These are phyloP conservation scores for Leptinotarsa undecemlineata DNA, from an alignment of 1,140 invertebrate genomes.

Conservation along the genomic window DNA sequence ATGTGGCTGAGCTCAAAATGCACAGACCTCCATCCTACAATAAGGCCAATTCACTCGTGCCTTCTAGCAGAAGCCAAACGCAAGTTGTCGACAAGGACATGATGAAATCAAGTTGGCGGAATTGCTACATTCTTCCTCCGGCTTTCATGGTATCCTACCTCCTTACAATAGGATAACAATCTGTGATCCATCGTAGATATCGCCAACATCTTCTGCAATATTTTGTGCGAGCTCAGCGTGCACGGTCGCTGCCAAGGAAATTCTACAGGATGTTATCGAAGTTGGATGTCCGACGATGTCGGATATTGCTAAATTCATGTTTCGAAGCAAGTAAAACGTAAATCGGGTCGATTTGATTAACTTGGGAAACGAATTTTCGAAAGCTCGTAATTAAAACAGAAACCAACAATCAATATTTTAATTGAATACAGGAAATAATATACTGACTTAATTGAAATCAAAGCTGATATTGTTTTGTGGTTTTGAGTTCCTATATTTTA, in stretches of 20 bases:
- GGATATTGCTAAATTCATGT: too few relatives aligned
- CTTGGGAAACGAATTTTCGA: too few relatives aligned
- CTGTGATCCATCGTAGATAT: slow-evolving; percentile 6
- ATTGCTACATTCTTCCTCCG: slow-evolving; percentile 19
- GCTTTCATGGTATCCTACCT: slow-evolving; percentile 8
- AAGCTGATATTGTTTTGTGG: too few relatives aligned
- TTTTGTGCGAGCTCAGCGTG: slow-evolving; percentile 8
- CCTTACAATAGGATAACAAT: slow-evolving; percentile 15
- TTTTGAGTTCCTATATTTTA: too few relatives aligned
- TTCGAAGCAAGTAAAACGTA: too few relatives aligned
- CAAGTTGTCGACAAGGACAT: slow-evolving; percentile 9
- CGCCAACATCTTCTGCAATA: slow-evolving; percentile 15
- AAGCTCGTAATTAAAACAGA: too few relatives aligned
- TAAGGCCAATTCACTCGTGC: not conserved
- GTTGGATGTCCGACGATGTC: too few relatives aligned
- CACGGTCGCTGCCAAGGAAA: slow-evolving; percentile 6
- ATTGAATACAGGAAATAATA: too few relatives aligned
- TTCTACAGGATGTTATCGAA: not conserved
- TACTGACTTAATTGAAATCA: too few relatives aligned
- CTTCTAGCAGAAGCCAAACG: not conserved
- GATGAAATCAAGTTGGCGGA: slow-evolving; percentile 19
- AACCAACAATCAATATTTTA: too few relatives aligned
- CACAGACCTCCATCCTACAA: not conserved
- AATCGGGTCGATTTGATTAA: too few relatives aligned
- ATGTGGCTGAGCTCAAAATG: too few relatives aligned